These are phyloP conservation scores for Sminthopsis crassicaudata DNA, from an alignment of 2,113 vertebrate species.

Conservation along the genomic window DNA sequence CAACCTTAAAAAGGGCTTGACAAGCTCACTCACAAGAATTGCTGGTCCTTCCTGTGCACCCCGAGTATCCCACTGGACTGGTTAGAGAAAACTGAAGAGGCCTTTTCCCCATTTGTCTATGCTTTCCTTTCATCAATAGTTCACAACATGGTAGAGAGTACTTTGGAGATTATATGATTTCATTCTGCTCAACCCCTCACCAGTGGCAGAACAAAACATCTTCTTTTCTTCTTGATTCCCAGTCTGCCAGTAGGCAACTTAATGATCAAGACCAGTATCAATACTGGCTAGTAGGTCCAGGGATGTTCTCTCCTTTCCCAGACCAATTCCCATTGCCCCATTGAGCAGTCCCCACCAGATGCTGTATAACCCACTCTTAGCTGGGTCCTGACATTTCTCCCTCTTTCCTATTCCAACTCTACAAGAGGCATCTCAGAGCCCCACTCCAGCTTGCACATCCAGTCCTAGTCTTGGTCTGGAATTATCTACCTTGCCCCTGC, in stretches of 20 bases:
- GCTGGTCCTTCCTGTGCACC: too few relatives aligned
- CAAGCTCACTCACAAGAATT: too few relatives aligned
- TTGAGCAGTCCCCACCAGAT: not conserved
- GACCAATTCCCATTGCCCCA: not conserved
- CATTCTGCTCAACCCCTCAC: not conserved
- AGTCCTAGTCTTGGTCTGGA: not conserved
- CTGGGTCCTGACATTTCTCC: not conserved
- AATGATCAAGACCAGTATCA: not conserved
- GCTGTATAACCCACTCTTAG: not conserved
- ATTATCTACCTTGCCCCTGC: not conserved
- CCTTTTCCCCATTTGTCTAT: not conserved
- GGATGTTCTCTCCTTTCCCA: not conserved
- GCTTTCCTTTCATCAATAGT: not conserved
- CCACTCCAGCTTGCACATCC: not conserved
- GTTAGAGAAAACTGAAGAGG: not conserved
- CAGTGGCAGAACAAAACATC: not conserved
- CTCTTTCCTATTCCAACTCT: not conserved
- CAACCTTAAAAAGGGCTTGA: too few relatives aligned
- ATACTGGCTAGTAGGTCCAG: not conserved
- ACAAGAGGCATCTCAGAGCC: not conserved
- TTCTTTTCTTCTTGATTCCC: not conserved
- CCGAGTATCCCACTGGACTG: too few relatives aligned
- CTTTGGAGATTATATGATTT: not conserved
- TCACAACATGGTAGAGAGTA: not conserved
- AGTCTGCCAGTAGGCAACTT: not conserved